Base-by-base conservation (phyloP, 1,140 invertebrate genomes). In the Drepana arcuata region DNA sequence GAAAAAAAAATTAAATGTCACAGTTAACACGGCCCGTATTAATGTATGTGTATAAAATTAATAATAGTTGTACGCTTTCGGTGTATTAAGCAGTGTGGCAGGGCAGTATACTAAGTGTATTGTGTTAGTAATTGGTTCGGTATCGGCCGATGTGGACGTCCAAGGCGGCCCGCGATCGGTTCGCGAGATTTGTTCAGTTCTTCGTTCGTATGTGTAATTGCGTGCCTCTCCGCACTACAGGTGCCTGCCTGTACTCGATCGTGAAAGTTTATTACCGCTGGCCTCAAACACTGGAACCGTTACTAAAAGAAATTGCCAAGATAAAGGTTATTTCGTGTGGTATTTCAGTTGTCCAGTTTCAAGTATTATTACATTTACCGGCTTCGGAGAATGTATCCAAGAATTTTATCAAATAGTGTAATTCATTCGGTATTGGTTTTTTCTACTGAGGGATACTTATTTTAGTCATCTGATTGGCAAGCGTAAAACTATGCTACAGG, bases 251-350 rank as follows among this genome's bases (percentile, higher is more conserved):
- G 59, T 63, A 73, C 61, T 70, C 74, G 61, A 77, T 72, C 70
- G 75, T 77, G 73, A 80, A 80, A 80, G 71, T 78, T 66, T 68
- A 61, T 60, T 68, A 73, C 61, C 55, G 65, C 71, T 74, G 68
- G 61, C 73, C 71, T 70, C 60, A 69, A 80, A 80, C 48, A 52
- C 50, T 67, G 53, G 48, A 58, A 72, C 72, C 65, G 69, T 75
- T 73, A 68, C 48, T 69, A 69, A 67, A 73, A 73, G 63, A 75
- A 73, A 70, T 71, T 61, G 51, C 48, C 34, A 43, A 48, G 35
- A 52, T 50, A 57, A 56, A 46, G 33, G 26, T 44, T 38, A 35
- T 45, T 34, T 52, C 39, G 29, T 48, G 16, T 33, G 38, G 25
- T 35, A 48, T 34, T 48, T 48, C 34, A 40, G 28, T 25, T n/a